Conservation (phyloP, 2,113 vertebrate species). For the Elephantulus edwardii region DNA sequence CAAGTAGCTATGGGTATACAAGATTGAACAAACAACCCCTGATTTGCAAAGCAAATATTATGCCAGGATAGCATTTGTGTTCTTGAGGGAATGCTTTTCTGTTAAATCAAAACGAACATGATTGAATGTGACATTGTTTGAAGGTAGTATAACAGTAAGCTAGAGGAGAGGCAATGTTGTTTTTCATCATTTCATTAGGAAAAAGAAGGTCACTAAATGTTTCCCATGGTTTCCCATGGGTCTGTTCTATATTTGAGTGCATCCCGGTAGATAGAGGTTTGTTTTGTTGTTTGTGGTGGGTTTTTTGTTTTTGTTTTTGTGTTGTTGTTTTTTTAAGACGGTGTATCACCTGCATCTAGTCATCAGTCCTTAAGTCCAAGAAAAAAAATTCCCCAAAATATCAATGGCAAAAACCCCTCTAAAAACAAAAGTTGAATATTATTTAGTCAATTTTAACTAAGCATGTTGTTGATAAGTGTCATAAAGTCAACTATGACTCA, state of each 20-base stretch:
- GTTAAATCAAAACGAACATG: not conserved
- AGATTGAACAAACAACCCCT: not conserved
- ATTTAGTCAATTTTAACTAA: too few relatives aligned
- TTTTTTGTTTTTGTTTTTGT: too few relatives aligned
- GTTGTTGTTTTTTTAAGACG: not conserved
- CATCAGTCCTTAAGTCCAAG: not conserved
- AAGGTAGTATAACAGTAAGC: not conserved
- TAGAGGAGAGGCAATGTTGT: not conserved
- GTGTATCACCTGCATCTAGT: not conserved
- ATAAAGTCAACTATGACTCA: too few relatives aligned
- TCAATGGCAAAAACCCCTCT: too few relatives aligned
- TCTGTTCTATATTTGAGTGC: not conserved
- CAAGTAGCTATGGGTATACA: not conserved
- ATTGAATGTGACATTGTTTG: not conserved
- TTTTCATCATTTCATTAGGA: not conserved
- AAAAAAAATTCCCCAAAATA: too few relatives aligned
- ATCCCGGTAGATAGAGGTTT: too few relatives aligned
- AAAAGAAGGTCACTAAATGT: not conserved
- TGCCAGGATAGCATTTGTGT: not conserved
- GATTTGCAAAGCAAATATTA: slow-evolving; percentile 17
- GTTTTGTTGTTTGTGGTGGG: too few relatives aligned
- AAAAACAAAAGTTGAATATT: too few relatives aligned
- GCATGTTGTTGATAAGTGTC: too few relatives aligned
- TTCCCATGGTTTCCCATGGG: not conserved
- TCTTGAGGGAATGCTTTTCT: not conserved